Conservation (phyloP, 2,888 invertebrate species). For the Netelia fuscicornis region DNA sequence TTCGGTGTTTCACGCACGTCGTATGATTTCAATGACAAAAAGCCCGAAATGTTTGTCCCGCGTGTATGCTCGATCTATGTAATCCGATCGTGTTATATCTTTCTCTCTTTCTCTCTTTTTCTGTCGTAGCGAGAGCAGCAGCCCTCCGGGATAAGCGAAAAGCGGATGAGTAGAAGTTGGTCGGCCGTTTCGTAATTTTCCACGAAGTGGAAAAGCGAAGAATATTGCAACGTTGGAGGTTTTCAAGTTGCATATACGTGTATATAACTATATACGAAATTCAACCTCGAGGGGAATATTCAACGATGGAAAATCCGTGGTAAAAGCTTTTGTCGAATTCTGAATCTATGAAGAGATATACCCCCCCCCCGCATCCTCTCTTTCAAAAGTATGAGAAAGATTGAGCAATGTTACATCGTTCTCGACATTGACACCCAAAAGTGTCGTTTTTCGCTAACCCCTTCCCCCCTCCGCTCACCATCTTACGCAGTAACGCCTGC, state of each 20-base stretch:
- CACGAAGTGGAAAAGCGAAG: no score
- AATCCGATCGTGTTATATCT: no score
- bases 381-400: conserved; percentile 26
- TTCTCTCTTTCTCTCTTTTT: no score
- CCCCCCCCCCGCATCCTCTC: neutral
- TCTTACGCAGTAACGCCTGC: conserved; percentile 35
- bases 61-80: no score
- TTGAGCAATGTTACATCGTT: conserved; percentile 44
- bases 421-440: conserved; percentile 33
- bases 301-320: conserved; percentile 22
- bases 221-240: neutral
- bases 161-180: no score
- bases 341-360: conserved; percentile 37
- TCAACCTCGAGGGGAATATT: conserved; percentile 9
- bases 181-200: no score
- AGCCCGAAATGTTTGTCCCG: no score
- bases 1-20: no score
- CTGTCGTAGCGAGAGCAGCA: no score
- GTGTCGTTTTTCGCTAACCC: no score
- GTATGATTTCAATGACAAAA: no score
- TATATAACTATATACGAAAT: neutral
- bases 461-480: neutral
- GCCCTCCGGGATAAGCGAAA: no score
- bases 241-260: conserved; percentile 8
- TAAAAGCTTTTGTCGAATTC: conserved; percentile 38